Evolutionary conservation across 2,113 vertebrate genomes (phyloP).

Genomic region (Podilymbus podiceps): DNA sequence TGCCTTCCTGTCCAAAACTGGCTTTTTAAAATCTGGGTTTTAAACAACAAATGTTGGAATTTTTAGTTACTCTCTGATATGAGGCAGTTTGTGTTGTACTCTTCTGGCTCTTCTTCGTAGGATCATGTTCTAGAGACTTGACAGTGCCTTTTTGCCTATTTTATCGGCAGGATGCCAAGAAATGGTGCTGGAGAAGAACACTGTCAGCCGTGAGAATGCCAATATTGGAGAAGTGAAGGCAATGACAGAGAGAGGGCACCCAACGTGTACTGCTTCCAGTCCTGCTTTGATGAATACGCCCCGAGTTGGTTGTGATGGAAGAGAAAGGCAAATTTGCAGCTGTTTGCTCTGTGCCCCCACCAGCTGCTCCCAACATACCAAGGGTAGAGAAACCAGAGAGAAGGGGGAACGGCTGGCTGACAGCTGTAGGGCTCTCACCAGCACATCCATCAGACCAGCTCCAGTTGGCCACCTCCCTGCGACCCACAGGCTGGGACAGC

Average conservation of each 20-base stretch:
- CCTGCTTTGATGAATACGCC: background rate
- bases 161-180: background rate
- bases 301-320: rapidly evolving
- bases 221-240: background rate
- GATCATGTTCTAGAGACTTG: rapidly evolving
- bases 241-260: background rate
- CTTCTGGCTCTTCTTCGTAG: background rate
- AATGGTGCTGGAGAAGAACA: background rate
- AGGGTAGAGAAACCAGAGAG: background rate
- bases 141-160: background rate
- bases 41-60: rapidly evolving
- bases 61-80: background rate
- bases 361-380: background rate
- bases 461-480: background rate
- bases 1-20: background rate
- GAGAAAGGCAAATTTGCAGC: background rate
- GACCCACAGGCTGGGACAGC: background rate
- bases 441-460: background rate
- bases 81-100: background rate
- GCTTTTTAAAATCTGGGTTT: background rate
- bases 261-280: background rate
- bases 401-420: background rate
- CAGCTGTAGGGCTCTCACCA: background rate
- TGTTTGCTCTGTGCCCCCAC: rapidly evolving
- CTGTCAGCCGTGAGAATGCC: background rate